A percentile compares a stretch with the other conserved stretches of the same genome.
These are phyloP conservation scores for Phoxinus dragarum DNA, from an alignment of 2,797 vertebrate species.

Conservation along the genomic window DNA sequence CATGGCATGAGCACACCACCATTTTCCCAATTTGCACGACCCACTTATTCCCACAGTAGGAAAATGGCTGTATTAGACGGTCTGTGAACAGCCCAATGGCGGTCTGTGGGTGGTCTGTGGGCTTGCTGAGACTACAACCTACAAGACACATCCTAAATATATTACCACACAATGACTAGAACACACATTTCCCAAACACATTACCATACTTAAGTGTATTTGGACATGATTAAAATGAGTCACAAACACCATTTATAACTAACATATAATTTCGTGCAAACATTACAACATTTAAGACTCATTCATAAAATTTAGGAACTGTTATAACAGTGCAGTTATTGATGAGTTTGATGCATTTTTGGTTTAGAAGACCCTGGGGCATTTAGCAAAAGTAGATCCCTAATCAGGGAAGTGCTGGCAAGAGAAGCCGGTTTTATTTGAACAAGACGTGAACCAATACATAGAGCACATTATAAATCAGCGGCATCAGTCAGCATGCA, in stretches of 20 bases:
- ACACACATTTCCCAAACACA: slow-evolving; percentile 6
- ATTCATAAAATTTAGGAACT: slow-evolving; percentile 18
- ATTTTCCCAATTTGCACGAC: slow-evolving; percentile 23
- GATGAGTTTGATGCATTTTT: slow-evolving; percentile 33
- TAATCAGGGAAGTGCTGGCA: slow-evolving; percentile 74
- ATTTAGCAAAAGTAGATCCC: slow-evolving; percentile 67
- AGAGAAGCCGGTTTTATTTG: slow-evolving; percentile 66
- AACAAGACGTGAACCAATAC: slow-evolving; percentile 70
- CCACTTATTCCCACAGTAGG: slow-evolving; percentile 26
- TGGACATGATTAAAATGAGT: neutral
- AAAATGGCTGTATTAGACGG: slow-evolving; percentile 4
- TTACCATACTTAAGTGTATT: neutral
- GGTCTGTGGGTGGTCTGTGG: neutral
- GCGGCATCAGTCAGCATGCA: slow-evolving; percentile 67
- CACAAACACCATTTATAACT: neutral
- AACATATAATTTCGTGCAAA: neutral
- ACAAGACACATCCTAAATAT: slow-evolving; percentile 12
- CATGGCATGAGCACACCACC: neutral
- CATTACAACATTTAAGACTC: slow-evolving; percentile 8
- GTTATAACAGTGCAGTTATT: slow-evolving; percentile 19
- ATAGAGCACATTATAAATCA: slow-evolving; percentile 72
- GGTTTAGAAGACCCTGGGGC: slow-evolving; percentile 36
- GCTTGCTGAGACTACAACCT: neutral
- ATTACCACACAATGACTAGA: slow-evolving; percentile 20
- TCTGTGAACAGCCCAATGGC: slow-evolving; percentile 6